Percentiles rank a stretch among this genome's conserved stretches.
These are phyloP conservation scores for Galerucella pusilla DNA, from an alignment of 2,888 invertebrate genomes.

Conservation along the genomic window DNA sequence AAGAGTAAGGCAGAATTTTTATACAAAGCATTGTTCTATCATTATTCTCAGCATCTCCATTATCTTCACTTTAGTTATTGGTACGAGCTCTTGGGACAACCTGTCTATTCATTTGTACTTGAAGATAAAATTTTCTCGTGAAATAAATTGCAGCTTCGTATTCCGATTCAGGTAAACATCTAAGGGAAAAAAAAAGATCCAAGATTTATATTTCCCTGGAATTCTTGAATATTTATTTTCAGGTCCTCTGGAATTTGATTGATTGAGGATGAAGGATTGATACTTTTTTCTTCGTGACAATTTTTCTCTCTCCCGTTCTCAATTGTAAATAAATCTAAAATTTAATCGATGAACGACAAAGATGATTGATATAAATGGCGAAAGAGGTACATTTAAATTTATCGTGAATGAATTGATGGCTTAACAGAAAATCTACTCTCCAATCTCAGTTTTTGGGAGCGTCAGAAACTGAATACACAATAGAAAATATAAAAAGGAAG, in stretches of 20 bases:
- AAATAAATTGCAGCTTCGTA: not conserved
- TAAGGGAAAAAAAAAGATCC: not conserved
- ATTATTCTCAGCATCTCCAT: no score
- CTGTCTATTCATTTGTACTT: no score
- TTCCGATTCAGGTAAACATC: not conserved
- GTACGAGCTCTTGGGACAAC: no score
- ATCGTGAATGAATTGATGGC: not conserved
- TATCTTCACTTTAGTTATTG: no score
- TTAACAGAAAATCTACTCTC: not conserved
- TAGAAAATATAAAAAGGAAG: no score
- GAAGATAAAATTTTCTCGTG: not conserved
- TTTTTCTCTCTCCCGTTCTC: not conserved
- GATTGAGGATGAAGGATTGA: slow-evolving; percentile 23
- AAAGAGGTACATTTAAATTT: slow-evolving; percentile 19
- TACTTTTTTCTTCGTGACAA: slow-evolving; percentile 19
- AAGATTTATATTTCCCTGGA: not conserved
- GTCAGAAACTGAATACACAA: no score
- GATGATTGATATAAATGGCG: slow-evolving; percentile 26
- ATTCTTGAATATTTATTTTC: slow-evolving; percentile 24
- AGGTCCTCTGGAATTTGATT: slow-evolving; percentile 26
- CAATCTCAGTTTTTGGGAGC: no score
- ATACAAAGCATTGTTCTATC: no score
- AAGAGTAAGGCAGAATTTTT: no score
- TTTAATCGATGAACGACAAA: slow-evolving; percentile 11
- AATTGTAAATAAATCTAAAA: slow-evolving; percentile 24